These are phyloP conservation scores for Eidolon dupreanum DNA, from an alignment of 2,797 vertebrate species.

Conservation along the genomic window DNA sequence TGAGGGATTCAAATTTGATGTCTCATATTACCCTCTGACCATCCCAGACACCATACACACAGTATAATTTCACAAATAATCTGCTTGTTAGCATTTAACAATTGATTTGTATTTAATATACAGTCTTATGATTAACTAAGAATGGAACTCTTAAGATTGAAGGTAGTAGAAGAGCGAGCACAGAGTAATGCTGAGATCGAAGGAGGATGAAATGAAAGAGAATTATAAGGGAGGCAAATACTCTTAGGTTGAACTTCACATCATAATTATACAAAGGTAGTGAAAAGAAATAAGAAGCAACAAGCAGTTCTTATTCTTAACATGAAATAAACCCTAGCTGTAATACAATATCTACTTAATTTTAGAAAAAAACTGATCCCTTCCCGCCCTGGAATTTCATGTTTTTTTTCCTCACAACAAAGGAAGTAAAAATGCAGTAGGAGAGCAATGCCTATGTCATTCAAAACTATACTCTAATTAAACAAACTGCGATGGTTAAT, in stretches of 20 bases:
- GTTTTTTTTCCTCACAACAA: conserved; percentile 16
- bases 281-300: neutral
- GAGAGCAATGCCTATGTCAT: neutral
- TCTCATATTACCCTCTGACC: neutral
- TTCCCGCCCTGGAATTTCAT: neutral
- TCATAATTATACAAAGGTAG: neutral
- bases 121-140: neutral
- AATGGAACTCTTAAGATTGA: neutral
- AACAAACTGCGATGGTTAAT: neutral
- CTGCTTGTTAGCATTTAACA: conserved; percentile 18
- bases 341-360: conserved; percentile 10
- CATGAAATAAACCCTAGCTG: neutral
- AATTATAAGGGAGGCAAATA: neutral
- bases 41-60: neutral
- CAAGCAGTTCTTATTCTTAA: neutral
- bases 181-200: neutral
- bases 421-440: neutral
- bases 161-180: neutral
- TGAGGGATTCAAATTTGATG: conserved; percentile 8
- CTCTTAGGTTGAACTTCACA: neutral
- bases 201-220: neutral
- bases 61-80: conserved; percentile 27
- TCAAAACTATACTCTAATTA: conserved; percentile 21
- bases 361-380: neutral
- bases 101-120: conserved; percentile 27